A percentile compares a stretch with the other conserved stretches of the same genome.
Evolutionary conservation across 1,140 invertebrate species (phyloP).

Genomic region (Xylocopa sonorina): DNA sequence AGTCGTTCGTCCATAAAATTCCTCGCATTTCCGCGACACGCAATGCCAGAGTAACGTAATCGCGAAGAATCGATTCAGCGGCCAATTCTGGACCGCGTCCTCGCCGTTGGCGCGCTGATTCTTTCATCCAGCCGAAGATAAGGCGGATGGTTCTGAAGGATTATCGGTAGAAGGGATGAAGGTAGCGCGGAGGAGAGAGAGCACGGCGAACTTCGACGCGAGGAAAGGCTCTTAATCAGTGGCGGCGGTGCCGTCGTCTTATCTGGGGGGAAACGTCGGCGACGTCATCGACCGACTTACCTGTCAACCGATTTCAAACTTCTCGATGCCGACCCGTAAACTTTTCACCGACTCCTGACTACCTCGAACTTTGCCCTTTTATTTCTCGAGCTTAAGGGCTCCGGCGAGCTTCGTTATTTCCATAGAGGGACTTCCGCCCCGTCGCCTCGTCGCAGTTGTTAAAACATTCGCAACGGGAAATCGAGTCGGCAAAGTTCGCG

Average conservation of each 20-base stretch:
- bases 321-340: background rate
- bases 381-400: background rate
- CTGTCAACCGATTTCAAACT: conserved; percentile 42
- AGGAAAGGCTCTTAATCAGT: conserved; percentile 13
- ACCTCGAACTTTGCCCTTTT: background rate
- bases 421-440: background rate
- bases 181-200: too few relatives aligned
- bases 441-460: conserved; percentile 10
- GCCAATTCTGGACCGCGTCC: background rate
- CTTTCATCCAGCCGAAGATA: background rate
- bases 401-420: conserved; percentile 17
- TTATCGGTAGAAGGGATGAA: too few relatives aligned
- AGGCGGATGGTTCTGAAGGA: conserved; percentile 4
- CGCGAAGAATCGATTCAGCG: background rate
- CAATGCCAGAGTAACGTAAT: background rate
- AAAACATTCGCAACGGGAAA: conserved; percentile 25
- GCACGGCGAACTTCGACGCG: too few relatives aligned
- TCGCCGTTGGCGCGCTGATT: background rate
- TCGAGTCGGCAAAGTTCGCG: background rate
- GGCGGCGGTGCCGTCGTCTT: background rate
- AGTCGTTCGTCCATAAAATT: too few relatives aligned
- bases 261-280: background rate
- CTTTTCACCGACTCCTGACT: background rate
- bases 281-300: conserved; percentile 12
- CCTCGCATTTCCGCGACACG: too few relatives aligned